Conservation (phyloP, 2,797 vertebrate species). For the Cacajao melanocephalus region DNA sequence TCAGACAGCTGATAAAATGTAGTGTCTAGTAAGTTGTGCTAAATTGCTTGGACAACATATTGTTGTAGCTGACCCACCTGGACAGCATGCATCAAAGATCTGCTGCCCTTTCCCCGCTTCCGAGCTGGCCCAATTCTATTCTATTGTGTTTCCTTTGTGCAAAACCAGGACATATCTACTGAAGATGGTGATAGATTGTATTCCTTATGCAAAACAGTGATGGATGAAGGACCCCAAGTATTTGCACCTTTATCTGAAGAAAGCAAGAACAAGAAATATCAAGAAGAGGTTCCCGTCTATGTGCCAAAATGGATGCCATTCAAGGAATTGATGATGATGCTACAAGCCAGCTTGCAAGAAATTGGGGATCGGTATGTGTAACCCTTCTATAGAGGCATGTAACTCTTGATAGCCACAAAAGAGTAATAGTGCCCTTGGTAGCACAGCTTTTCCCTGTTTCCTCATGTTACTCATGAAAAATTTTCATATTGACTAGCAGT, state of each 20-base stretch:
- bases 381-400: background rate
- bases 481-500: background rate
- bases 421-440: background rate
- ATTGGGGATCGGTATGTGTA: conserved; percentile 92
- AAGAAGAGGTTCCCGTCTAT: conserved; percentile 93
- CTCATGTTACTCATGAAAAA: background rate
- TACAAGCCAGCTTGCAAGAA: conserved; percentile 95
- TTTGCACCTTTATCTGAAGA: conserved; percentile 94
- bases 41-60: background rate
- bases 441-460: background rate
- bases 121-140: background rate
- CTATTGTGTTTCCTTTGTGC: background rate
- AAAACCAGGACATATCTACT: conserved; percentile 94
- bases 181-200: conserved; percentile 94
- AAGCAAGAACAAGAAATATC: conserved; percentile 91
- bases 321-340: conserved; percentile 92
- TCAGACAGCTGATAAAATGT: conserved; percentile 26
- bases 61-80: background rate
- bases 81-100: background rate
- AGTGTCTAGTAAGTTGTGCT: background rate
- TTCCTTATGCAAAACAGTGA: conserved; percentile 91
- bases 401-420: background rate
- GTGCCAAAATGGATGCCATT: conserved; percentile 95
- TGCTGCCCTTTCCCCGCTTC: background rate
- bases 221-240: conserved; percentile 93